Evolutionary conservation across 2,797 vertebrate genomes (phyloP).

Genomic region (Dermochelys coriacea): DNA sequence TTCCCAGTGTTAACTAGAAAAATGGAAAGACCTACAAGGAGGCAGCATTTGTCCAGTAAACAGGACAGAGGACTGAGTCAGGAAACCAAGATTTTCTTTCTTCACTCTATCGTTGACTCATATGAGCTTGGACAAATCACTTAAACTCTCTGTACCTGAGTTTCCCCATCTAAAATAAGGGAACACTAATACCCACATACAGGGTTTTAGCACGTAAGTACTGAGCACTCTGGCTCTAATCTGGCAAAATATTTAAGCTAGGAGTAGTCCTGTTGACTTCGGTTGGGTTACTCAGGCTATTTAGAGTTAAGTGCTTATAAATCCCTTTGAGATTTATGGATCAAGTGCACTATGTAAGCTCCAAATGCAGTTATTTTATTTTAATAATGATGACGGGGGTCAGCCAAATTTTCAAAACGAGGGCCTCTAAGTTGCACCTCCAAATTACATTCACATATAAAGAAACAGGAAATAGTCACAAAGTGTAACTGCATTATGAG

Average conservation of each 20-base stretch:
- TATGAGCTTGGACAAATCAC: not conserved
- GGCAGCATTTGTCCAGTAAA: not conserved
- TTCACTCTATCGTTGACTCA: not conserved
- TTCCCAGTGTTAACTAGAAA: not conserved
- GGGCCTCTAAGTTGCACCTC: not conserved
- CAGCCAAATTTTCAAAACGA: not conserved
- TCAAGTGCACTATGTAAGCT: not conserved
- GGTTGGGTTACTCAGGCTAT: not conserved
- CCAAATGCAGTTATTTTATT: not conserved
- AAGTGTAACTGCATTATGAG: fast-evolving
- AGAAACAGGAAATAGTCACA: fast-evolving
- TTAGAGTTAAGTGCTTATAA: not conserved
- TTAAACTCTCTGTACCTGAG: not conserved
- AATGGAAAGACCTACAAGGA: not conserved
- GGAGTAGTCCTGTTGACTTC: not conserved
- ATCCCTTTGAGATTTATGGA: not conserved
- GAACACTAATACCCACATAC: not conserved
- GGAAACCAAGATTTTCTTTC: not conserved
- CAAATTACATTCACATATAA: not conserved
- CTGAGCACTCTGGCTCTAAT: not conserved
- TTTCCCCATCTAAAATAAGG: not conserved
- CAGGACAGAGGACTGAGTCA: not conserved
- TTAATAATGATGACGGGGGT: not conserved
- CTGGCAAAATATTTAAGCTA: not conserved
- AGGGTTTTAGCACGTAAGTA: not conserved